A percentile compares a stretch with the other conserved stretches of the same genome.
Conservation (phyloP, 1,140 invertebrate species). For the Drosophila orena region DNA sequence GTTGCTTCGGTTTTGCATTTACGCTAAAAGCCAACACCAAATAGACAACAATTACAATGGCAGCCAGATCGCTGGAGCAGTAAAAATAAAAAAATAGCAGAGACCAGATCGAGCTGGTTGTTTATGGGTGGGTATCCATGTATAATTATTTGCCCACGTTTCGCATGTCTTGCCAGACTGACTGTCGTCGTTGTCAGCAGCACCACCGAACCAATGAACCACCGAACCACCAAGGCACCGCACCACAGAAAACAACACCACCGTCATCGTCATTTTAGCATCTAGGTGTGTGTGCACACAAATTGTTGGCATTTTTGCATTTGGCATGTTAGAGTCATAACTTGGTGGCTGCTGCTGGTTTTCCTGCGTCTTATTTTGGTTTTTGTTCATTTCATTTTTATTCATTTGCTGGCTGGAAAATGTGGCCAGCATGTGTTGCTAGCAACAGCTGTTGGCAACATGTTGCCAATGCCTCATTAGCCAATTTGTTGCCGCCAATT, state of each 20-base stretch:
- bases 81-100: conserved; percentile 15
- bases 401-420: conserved; percentile 31
- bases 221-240: not conserved
- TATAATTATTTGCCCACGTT: conserved; percentile 83
- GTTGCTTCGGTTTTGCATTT: conserved; percentile 56
- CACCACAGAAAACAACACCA: conserved; percentile 5
- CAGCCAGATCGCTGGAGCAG: conserved; percentile 23
- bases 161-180: conserved; percentile 79
- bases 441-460: conserved; percentile 67
- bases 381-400: conserved; percentile 1
- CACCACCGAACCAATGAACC: not conserved
- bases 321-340: conserved; percentile 45
- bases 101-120: conserved; percentile 56
- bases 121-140: conserved; percentile 40
- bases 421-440: conserved; percentile 63
- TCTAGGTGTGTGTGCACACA: conserved; percentile 46
- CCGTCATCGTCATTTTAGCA: conserved; percentile 4
- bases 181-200: conserved; percentile 67
- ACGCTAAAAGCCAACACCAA: conserved; percentile 77
- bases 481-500: conserved; percentile 77
- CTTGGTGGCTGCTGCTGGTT: conserved; percentile 36
- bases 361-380: conserved; percentile 1
- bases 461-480: conserved; percentile 66
- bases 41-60: conserved; percentile 78
- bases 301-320: conserved; percentile 58